Conservation (phyloP, 1,140 invertebrate genomes). For the Meteorus sp. region DNA sequence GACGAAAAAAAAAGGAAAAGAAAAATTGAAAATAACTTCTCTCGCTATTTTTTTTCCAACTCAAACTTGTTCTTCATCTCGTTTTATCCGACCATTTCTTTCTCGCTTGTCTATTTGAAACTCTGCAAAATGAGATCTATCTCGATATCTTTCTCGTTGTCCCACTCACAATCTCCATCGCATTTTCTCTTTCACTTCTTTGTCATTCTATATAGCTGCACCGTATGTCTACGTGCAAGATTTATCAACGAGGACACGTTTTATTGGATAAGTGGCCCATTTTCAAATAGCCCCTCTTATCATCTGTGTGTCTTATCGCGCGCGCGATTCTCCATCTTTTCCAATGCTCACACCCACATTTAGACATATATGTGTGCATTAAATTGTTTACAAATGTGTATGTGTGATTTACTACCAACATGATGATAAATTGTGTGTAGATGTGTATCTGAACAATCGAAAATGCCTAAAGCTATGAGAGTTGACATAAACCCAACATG, state of each 20-base stretch:
- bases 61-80: no score
- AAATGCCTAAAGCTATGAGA: no score
- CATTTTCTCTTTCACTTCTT: neutral
- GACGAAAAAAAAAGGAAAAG: neutral
- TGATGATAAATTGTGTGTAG: no score
- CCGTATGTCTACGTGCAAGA: constrained; percentile 29
- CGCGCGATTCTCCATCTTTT: constrained; percentile 13
- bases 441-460: no score
- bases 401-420: no score
- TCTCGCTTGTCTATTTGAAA: no score
- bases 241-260: constrained; percentile 34
- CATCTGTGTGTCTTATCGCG: constrained; percentile 27
- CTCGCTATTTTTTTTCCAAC: no score
- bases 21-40: no score
- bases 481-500: no score
- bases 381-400: neutral
- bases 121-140: no score
- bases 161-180: constrained; percentile 12
- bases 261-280: constrained; percentile 36
- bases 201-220: constrained; percentile 3
- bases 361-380: neutral
- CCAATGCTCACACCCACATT: neutral
- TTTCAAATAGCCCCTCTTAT: constrained; percentile 31
- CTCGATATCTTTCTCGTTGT: constrained; percentile 18
- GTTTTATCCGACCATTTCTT: no score